Conservation (phyloP, 2,113 vertebrate species). For the Hydrolagus affinis region DNA sequence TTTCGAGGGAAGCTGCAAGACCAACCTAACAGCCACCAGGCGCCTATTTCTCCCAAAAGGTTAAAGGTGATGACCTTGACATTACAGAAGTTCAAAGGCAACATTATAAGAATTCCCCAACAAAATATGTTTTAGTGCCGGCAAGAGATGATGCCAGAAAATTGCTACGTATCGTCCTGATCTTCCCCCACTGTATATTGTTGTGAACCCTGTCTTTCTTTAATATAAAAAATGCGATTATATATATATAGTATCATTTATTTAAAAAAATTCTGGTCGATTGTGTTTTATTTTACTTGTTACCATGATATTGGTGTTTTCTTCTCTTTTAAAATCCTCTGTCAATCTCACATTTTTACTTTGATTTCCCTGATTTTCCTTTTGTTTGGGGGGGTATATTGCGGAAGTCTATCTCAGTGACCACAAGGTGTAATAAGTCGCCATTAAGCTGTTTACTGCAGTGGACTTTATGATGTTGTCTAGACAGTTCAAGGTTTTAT, state of each 20-base stretch:
- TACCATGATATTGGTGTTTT: not conserved
- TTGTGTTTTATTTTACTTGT: not conserved
- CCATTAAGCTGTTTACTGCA: slow-evolving; percentile 96
- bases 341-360: not conserved
- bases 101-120: slow-evolving; percentile 55
- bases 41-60: slow-evolving; percentile 75
- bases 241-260: not conserved
- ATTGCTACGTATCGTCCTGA: not conserved
- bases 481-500: slow-evolving; percentile 99
- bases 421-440: slow-evolving; percentile 89
- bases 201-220: too few species aligned
- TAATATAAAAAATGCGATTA: too few species aligned
- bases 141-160: not conserved
- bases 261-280: too few species aligned
- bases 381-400: slow-evolving; percentile 62
- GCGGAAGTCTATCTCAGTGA: slow-evolving; percentile 72
- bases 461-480: slow-evolving; percentile 91
- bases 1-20: not conserved
- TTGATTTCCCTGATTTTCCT: slow-evolving; percentile 46
- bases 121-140: not conserved
- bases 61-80: slow-evolving; percentile 88
- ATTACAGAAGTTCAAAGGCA: slow-evolving; percentile 83
- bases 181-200: not conserved
- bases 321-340: not conserved
- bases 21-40: slow-evolving; percentile 66